Conservation (phyloP, 2,113 vertebrate genomes). For the Tenebrosternarchus preto region DNA sequence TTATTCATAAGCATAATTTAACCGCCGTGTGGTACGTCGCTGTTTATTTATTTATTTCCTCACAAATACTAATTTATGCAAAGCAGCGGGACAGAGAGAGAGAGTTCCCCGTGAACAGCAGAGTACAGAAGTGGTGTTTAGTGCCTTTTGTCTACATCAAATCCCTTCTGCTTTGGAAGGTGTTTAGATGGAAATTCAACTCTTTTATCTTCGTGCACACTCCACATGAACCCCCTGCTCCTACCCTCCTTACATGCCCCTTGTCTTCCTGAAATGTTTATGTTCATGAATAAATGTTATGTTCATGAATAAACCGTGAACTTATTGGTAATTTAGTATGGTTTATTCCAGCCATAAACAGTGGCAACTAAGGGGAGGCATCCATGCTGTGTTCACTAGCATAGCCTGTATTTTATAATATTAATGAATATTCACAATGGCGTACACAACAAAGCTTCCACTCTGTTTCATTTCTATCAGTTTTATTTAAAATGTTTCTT, state of each 20-base stretch:
- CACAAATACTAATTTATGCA: constrained; percentile 72
- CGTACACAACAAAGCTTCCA: too few relatives aligned
- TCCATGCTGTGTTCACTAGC: background rate
- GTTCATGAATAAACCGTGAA: background rate
- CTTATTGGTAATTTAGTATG: background rate
- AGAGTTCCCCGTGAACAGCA: constrained; percentile 54
- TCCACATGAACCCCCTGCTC: background rate
- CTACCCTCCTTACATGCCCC: background rate
- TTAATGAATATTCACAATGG: background rate
- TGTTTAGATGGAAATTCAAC: background rate
- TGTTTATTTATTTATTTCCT: constrained; percentile 59
- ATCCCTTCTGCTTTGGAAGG: background rate
- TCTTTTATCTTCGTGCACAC: background rate
- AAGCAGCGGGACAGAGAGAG: constrained; percentile 62
- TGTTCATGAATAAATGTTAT: background rate
- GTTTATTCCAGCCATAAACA: background rate
- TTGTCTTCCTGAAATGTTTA: background rate
- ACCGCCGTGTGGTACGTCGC: constrained; percentile 48
- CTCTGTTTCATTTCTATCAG: background rate
- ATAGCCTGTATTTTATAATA: background rate
- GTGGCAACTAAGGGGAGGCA: background rate
- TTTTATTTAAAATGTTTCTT: background rate
- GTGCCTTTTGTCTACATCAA: constrained; percentile 59
- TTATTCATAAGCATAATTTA: constrained; percentile 69
- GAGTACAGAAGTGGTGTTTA: constrained; percentile 62